Base-by-base conservation (phyloP, 1,140 invertebrate species). In the Triops longicaudatus region DNA sequence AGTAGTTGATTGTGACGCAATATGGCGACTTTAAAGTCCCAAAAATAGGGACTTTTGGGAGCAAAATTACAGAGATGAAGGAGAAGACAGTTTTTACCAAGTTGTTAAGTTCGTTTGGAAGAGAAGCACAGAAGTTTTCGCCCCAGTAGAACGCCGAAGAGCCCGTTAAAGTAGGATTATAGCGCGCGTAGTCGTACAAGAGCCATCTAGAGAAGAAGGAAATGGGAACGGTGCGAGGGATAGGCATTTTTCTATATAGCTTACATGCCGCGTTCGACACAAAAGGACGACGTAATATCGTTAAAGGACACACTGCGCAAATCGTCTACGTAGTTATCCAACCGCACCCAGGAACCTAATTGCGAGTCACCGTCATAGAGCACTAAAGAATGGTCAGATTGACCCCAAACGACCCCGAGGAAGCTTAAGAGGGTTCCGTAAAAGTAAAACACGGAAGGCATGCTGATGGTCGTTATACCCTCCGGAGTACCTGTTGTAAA, bases 281-380 rank as follows among this genome's bases (percentile, higher is more conserved):
- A 77, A 9, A 77, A 41, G 26, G 76, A 77, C 4, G 76, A 77
- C 71, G 76, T 42, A 9, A 77, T 72, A 41, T 77, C 76, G 31
- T 44, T 73, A 72, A 77, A 77, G 9, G 26, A 31, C 28, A 41
- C 42, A 14, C 42, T 73, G 22, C 72, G 28, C 26, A 77, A 73
- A 73, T 77, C 72, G 14, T 73, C 76, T 1, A 77, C 72, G 72
- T 77, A 77, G 41, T 77, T 77, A 73, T 77, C 72, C 17, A 77
- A 28, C 14, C 28, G 73, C 11, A 73, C 22, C 76, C 76, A 77
- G 28, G 76, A 73, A 26, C 76, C 76, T 14, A 73, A 43, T 27
- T 44, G 73, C 9, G 72, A 17, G 26, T 26, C 71, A 41, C 76
- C 76, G n/a, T 77, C 76, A 31, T 77, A 77, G 22, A 77, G 26